These are phyloP conservation scores for Apodemus sylvaticus DNA, from an alignment of 2,113 vertebrate genomes.

Conservation along the genomic window DNA sequence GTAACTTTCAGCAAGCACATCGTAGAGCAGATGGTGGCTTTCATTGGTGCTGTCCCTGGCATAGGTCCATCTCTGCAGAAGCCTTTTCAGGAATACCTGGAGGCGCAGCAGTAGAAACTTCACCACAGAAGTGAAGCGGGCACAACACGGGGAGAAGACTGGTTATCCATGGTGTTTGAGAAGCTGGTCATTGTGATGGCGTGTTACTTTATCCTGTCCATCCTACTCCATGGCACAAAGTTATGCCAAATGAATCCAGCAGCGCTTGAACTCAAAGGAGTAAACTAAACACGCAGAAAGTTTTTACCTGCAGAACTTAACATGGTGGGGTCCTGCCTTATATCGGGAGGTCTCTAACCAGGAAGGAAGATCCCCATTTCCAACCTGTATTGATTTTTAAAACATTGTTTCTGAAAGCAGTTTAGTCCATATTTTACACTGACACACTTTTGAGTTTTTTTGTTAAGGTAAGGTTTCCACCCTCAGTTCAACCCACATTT, in stretches of 20 bases:
- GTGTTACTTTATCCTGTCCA: slow-evolving; percentile 96
- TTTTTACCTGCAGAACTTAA: slow-evolving; percentile 70
- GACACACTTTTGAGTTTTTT: slow-evolving; percentile 74
- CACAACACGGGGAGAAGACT: slow-evolving; percentile 92
- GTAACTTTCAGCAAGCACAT: slow-evolving; percentile 95
- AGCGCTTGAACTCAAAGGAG: slow-evolving; percentile 92
- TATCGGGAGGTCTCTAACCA: slow-evolving; percentile 78
- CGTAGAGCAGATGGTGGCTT: slow-evolving; percentile 95
- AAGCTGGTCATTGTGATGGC: slow-evolving; percentile 94
- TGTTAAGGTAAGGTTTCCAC: slow-evolving; percentile 83
- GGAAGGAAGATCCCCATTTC: slow-evolving; percentile 78
- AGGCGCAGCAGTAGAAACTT: slow-evolving; percentile 92
- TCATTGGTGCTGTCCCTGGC: slow-evolving; percentile 92
- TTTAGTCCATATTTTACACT: slow-evolving; percentile 81
- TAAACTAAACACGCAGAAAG: slow-evolving; percentile 91
- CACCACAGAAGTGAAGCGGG: slow-evolving; percentile 87
- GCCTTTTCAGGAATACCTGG: slow-evolving; percentile 90
- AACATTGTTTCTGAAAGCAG: slow-evolving; percentile 80
- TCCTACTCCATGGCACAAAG: slow-evolving; percentile 99
- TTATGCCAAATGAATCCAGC: slow-evolving; percentile 95
- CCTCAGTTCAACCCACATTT: slow-evolving; percentile 47
- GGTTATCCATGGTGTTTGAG: slow-evolving; percentile 95
- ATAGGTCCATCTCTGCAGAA: slow-evolving; percentile 96
- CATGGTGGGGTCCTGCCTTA: slow-evolving; percentile 77
- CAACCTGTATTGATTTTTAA: slow-evolving; percentile 75